Base-by-base conservation (phyloP, 1,140 invertebrate species). In the Ostrea edulis region DNA sequence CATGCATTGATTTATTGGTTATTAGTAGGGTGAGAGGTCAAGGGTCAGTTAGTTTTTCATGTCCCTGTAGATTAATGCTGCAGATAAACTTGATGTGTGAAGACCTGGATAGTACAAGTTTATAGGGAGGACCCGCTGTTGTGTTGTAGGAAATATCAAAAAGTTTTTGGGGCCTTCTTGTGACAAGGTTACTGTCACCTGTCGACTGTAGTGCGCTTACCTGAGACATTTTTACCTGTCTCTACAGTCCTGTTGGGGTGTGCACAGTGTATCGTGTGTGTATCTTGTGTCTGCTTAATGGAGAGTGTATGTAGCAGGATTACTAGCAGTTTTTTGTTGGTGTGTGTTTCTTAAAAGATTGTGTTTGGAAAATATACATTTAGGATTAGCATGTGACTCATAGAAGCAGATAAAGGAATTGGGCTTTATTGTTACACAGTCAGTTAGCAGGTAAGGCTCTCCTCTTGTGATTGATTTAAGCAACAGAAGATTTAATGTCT, bases 1-100 rank as follows among this genome's bases (percentile, higher is more conserved):
- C 68, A 77, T 77, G 68, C 68, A 77, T 77, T 77, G 68, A 77
- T 77, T 77, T 77, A 77, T 77, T 77, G 68, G 68, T 77, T 77
- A 77, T 77, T 77, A 77, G 68, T 77, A 35, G 25, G 68, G 68
- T 77, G 9, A 77, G 29, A 77, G 68, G 68, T 77, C 68, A 35
- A 29, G 68, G 68, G 68, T 77, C 25, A 77, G 68, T 77, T 77
- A 25, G 68, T 35, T 77, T 77, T 77, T 77, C 22, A 77, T 77
- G 68, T 25, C 29, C 68, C 9, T 77, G 22, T 14, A 77, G 68
- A 77, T 77, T 77, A 77, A 77, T 35, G 68, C 29, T 77, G 68
- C 14, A 77, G 68, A 77, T 77, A 77, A 77, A 77, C 68, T 77
- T 11, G 25, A 29, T 25, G 68, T 77, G 68, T 77, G 25, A 77